Evolutionary conservation across 1,140 invertebrate genomes (phyloP).

Genomic region (Temnothorax curvispinosus): DNA sequence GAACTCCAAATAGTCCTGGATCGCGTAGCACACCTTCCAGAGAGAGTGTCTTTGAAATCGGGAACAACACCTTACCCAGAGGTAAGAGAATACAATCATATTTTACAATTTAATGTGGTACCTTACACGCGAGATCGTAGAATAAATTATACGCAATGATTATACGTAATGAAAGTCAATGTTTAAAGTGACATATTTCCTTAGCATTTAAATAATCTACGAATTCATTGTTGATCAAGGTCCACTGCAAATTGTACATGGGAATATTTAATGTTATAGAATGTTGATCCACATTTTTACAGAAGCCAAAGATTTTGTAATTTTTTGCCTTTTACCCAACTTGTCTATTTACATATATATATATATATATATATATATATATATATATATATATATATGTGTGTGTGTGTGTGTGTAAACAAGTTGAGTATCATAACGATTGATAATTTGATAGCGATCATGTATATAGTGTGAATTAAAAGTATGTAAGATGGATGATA

Average conservation of each 20-base stretch:
- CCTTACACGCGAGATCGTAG: constrained; percentile 24
- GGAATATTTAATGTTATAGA: constrained; percentile 76
- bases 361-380: not conserved
- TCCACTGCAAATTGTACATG: constrained; percentile 52
- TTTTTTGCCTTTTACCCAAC: not conserved
- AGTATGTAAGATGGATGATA: not conserved
- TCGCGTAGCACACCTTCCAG: constrained; percentile 75
- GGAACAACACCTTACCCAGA: constrained; percentile 87
- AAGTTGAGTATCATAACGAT: not conserved
- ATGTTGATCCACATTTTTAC: constrained; percentile 73
- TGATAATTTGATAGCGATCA: not conserved
- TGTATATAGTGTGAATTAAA: not conserved
- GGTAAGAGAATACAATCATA: constrained; percentile 83
- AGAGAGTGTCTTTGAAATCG: constrained; percentile 81
- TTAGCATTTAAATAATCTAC: not conserved
- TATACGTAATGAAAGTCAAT: not conserved
- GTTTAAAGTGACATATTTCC: not conserved
- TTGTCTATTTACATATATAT: too few relatives aligned
- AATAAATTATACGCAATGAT: not conserved
- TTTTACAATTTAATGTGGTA: constrained; percentile 70
- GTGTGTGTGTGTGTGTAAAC: too few relatives aligned
- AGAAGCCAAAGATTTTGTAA: constrained; percentile 67
- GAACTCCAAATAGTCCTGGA: constrained; percentile 74
- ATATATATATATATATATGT: not conserved
- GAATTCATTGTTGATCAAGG: not conserved